Evolutionary conservation across 2,888 invertebrate species (phyloP), one percentile per base, ranked within the genome.

Genomic region (Calliscelio sp.): DNA sequence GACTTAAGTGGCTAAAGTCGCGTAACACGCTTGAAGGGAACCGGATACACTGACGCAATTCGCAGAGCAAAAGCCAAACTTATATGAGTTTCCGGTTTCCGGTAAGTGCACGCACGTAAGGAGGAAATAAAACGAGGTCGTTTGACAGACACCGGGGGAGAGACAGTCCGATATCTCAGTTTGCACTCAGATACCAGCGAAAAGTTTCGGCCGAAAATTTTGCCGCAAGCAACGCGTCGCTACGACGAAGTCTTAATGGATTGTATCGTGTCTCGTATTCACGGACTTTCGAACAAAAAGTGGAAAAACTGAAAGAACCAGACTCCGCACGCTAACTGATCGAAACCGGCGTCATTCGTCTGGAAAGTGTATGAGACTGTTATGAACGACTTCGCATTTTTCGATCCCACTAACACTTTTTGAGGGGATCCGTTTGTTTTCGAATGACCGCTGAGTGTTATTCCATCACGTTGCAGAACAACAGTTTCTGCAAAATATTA

Each of bases 161-260:
- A 51, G 73, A 86, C 86, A 83, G 80, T 32, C 79, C 81, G 81
- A 90, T 90, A 91, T 90, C 90, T 88, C 87, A 84, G 87, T 91
- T 90, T 88, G 88, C 89, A 91, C 90, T 91, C 88, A 77, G 84
- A 85, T 44, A 77, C 87, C 87, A 87, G 86, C 87, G 89, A 90
- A 92, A 85, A 92, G 87, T 91, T n/a, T 90, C 78, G 87, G 86
- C 86, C 82, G 81, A 90, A 89, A 90, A 92, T 90, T 90, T 89
- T 75, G 89, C 91, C 88, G 85, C 83, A 81, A 89, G 91, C 90
- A 82, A 88, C 85, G 87, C 87, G 57, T 59, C 59, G 41, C 68
- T 59, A 25, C 65, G 32, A 16, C 88, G 89, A 90, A 92, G 89
- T 90, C 91, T 90, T 92, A 92, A 92, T 92, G 92, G 92, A 92